Evolutionary conservation across 2,113 vertebrate species (phyloP), one percentile per base, ranked within the genome.

Genomic region (Albula goreensis): DNA sequence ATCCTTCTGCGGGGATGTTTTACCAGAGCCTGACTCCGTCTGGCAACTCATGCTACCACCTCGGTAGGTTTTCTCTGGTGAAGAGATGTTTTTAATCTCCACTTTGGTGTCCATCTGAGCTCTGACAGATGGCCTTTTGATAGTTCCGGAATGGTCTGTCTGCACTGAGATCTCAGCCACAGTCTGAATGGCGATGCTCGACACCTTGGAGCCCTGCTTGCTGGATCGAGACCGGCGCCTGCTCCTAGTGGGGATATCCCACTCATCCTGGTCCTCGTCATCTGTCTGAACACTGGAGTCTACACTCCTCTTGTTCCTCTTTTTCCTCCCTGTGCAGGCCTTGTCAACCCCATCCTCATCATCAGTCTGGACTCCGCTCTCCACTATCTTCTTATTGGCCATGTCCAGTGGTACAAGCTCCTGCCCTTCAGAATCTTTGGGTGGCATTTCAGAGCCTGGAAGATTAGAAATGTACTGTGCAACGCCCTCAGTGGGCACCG

Each of bases 121-220:
- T 89, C 96, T 92, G 90, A 97, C 50, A 79, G 96, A 97, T 92
- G 97, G 97, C 41, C 94, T 97, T 90, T 94, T 97, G 92, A 99
- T 96, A 79, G 95, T 96, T 90, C 98, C 98, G 50, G 97, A 96
- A 41, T 98, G 97, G 89, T 99, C 98, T 31, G 98, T 99, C 93
- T 99, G 98, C 79, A 99, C 98, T 74, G 98, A 99, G 89, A 98
- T 99, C 93, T 99, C 98, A 74, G 98, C 97, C 74, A 99, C 97
- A 80, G 98, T 99, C 92, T 99, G 98, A 84, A 99, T 97, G 50
- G 98, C 98, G 92, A 99, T 97, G 88, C 97, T 99, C 84, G 98
- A 96, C 50, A 99, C 97, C 91, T 98, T 99, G 82, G 97, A 97
- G 87, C 93, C 93, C 56, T 95, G 93, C 86, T 97, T 98, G 83